These are phyloP conservation scores for Megaceryle torquata DNA, from an alignment of 2,113 vertebrate genomes.

Conservation along the genomic window DNA sequence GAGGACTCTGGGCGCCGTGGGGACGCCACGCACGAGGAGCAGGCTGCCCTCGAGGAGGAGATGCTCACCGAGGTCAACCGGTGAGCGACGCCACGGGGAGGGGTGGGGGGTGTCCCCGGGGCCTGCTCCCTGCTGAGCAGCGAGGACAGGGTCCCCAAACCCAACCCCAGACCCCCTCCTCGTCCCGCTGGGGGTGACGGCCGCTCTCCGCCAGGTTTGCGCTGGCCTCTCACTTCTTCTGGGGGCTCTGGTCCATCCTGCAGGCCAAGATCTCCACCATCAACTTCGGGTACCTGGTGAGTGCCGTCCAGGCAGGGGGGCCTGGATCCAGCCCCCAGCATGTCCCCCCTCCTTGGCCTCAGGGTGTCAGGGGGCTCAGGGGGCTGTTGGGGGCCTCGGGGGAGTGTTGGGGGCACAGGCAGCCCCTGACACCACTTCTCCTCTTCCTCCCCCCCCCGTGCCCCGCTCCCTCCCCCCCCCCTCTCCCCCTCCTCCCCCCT, in stretches of 20 bases:
- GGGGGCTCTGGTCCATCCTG: conserved; percentile 94
- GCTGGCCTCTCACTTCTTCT: conserved; percentile 92
- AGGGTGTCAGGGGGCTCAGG: no score
- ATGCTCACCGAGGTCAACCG: conserved; percentile 84
- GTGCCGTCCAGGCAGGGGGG: background rate
- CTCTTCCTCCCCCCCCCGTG: no score
- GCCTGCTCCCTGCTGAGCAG: no score
- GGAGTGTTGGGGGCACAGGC: no score
- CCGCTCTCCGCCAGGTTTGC: conserved; percentile 74
- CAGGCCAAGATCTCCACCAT: conserved; percentile 94
- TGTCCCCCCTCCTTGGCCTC: no score
- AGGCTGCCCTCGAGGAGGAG: conserved; percentile 75
- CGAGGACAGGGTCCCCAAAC: no score
- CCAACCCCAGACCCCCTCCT: no score
- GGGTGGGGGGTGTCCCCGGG: no score
- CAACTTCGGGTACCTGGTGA: conserved; percentile 93
- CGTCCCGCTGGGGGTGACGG: background rate
- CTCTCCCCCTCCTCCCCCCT: no score
- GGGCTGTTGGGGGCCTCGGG: no score
- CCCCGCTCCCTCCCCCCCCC: no score
- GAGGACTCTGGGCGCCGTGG: conserved; percentile 51
- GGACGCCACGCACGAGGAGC: conserved; percentile 52
- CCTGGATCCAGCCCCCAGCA: background rate
- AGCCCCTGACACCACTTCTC: no score
- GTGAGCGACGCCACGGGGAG: conserved; percentile 42